Conservation (phyloP, 2,797 vertebrate genomes). For the Borostomias antarcticus region DNA sequence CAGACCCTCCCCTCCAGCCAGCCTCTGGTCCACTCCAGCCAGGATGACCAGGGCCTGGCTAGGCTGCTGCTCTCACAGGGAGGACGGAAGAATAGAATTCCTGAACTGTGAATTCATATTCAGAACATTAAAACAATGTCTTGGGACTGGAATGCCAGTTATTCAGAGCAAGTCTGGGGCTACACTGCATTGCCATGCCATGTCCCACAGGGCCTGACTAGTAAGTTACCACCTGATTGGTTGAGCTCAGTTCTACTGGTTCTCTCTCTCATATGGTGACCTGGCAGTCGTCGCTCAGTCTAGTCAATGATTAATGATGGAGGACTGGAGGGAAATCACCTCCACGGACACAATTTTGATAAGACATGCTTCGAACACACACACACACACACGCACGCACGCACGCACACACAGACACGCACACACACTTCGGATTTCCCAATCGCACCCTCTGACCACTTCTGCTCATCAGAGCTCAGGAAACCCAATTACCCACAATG, state of each 20-base stretch:
- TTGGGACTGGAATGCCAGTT: no score
- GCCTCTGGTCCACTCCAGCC: no score
- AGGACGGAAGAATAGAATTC: no score
- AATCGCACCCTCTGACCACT: conserved; percentile 20
- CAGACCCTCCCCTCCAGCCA: no score
- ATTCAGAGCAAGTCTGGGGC: no score
- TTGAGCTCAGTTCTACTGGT: no score
- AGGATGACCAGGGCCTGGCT: no score
- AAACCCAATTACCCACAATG: conserved; percentile 41
- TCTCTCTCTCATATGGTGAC: neutral
- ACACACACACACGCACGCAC: neutral
- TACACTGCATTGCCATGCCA: no score
- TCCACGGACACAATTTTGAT: neutral
- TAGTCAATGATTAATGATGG: neutral
- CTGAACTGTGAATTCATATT: no score
- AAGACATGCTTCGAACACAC: neutral
- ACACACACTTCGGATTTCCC: conserved; percentile 1
- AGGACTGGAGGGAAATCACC: neutral
- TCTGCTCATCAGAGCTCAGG: conserved; percentile 31
- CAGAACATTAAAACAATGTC: no score
- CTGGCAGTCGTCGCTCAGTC: neutral
- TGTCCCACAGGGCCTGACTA: no score
- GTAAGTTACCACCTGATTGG: neutral
- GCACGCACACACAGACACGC: neutral
- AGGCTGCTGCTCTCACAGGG: no score